Base-by-base conservation (phyloP, 2,888 invertebrate genomes). In the Drosophila prostipennis region DNA sequence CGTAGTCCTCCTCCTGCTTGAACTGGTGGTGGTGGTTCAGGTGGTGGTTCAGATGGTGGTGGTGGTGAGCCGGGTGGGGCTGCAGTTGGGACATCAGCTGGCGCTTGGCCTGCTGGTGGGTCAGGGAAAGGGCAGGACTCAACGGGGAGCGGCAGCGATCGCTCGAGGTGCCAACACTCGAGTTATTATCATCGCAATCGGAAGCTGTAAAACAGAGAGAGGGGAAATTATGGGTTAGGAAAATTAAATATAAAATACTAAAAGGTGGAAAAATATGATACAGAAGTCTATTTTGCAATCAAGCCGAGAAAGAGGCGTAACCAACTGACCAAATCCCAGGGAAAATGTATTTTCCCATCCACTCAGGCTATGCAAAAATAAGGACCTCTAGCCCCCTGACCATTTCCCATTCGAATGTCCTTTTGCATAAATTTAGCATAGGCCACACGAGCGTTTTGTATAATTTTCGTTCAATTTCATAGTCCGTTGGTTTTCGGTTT, bases 131-230 rank as follows among this genome's bases (percentile, higher is more conserved):
- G 0, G 84, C 89, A 3, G 91, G 91, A 77, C 91, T 91, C 68
- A 89, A 56, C 0, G 92, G 90, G 1, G 92, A 92, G 16, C 90
- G 89, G 39, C 91, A 92, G 60, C 92, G 91, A 74, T 91, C 92
- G 76, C 91, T 92, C 23, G 85, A 89, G 60, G 91, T 91, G 73
- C 90, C 91, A 55, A 85, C 87, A 61, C 91, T 91, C 10, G 91
- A 90, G 55, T 90, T 91, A 60, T 91, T 91, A 72, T 91, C 92
- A 77, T 92, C 92, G 69, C 90, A 90, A 72, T 92, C 92, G 45
- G 91, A 90, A 71, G 89, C 90, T 92, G 65, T 6, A 78, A 77
- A 3, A 23, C 10, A 4, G n/a, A n/a, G 7, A 46, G 10, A 45
- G 10, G 43, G 26, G 8, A 58, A 13, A 2, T 14, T 6, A 16